phyloP scores from a whole-genome alignment of 2,113 vertebrate genomes.

The Australoheros scitulus region DNA sequence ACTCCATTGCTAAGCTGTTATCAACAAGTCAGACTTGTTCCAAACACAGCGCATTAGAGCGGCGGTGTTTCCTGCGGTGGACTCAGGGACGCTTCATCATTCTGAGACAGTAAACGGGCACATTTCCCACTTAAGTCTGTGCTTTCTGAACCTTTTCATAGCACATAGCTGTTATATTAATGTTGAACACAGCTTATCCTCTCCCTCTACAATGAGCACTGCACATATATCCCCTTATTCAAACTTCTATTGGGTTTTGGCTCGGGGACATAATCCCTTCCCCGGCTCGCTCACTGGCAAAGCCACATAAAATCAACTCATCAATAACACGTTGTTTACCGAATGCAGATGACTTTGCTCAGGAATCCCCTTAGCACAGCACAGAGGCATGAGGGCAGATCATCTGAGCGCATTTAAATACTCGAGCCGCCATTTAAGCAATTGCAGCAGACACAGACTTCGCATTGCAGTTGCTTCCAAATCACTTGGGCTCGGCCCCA shows the following conservation, averaged over 20 bases:
- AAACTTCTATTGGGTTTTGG: constrained; percentile 71
- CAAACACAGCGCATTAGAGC: not conserved
- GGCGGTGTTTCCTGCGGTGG: not conserved
- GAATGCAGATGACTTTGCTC: constrained; percentile 68
- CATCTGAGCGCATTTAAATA: constrained; percentile 58
- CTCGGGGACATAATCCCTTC: constrained; percentile 73
- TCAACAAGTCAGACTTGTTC: constrained; percentile 14
- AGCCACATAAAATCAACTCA: constrained; percentile 67
- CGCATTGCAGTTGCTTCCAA: constrained; percentile 44
- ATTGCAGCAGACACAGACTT: constrained; percentile 63
- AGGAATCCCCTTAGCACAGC: constrained; percentile 62
- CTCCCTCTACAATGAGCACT: constrained; percentile 52
- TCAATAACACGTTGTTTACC: constrained; percentile 75
- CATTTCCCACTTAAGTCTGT: constrained; percentile 26
- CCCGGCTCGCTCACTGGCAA: constrained; percentile 64
- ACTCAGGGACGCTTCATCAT: constrained; percentile 13
- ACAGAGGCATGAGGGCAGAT: constrained; percentile 53
- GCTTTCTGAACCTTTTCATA: constrained; percentile 53
- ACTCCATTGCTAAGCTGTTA: not conserved
- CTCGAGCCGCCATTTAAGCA: constrained; percentile 66
- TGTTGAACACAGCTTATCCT: constrained; percentile 73
- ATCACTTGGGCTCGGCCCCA: constrained; percentile 45
- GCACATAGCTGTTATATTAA: constrained; percentile 63
- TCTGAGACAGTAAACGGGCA: constrained; percentile 26
- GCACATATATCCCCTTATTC: constrained; percentile 66